Evolutionary conservation across 2,113 vertebrate species (phyloP).

Genomic region (Casuarius casuarius): DNA sequence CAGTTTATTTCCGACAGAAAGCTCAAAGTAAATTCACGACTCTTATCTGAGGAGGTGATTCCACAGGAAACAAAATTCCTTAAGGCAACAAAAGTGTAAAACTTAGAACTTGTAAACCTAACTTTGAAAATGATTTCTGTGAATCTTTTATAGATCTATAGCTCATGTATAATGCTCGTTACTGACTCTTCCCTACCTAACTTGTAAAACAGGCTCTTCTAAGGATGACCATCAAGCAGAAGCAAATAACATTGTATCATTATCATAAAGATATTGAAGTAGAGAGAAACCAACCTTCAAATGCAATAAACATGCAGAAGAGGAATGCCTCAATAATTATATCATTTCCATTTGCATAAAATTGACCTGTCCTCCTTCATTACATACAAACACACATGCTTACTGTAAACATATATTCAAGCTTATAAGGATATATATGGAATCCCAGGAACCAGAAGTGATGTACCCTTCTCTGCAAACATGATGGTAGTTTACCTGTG

Average conservation of each 20-base stretch:
- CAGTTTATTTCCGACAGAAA: neutral
- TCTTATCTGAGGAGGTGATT: neutral
- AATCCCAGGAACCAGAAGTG: neutral
- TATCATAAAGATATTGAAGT: neutral
- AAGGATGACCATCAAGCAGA: neutral
- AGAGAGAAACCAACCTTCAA: neutral
- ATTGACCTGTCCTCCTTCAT: neutral
- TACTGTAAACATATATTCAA: neutral
- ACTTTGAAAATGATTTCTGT: neutral
- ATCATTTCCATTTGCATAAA: neutral
- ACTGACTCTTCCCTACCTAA: neutral
- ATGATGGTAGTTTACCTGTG: neutral
- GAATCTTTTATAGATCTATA: neutral
- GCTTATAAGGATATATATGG: neutral
- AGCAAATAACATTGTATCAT: neutral
- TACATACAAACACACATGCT: neutral
- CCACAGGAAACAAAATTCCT: neutral
- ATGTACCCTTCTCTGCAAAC: neutral
- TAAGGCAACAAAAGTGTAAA: neutral
- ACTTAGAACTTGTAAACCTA: neutral
- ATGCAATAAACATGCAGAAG: neutral
- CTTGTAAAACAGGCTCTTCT: neutral
- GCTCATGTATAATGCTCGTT: neutral
- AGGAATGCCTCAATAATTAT: neutral
- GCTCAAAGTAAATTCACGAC: neutral